Conservation (phyloP, 2,113 vertebrate species). For the Indicator indicator region DNA sequence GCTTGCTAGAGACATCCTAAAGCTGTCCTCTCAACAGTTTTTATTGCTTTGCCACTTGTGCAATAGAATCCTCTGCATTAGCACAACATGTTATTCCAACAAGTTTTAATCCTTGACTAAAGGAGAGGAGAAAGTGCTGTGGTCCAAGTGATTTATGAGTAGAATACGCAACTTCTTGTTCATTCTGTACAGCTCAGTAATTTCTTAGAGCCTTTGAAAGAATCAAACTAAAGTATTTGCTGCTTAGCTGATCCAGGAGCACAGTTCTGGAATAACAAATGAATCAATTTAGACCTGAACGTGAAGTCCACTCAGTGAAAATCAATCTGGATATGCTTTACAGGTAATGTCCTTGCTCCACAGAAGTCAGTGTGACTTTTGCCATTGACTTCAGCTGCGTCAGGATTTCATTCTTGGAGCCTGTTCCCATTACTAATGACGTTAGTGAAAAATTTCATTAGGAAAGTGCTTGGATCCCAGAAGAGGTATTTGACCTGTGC, state of each 20-base stretch:
- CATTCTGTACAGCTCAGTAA: background rate
- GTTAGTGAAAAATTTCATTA: background rate
- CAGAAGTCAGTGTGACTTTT: background rate
- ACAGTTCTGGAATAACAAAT: conserved; percentile 14
- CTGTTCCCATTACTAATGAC: background rate
- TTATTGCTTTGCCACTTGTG: background rate
- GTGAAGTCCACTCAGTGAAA: background rate
- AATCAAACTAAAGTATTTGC: background rate
- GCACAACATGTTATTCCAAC: background rate
- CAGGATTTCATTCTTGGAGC: background rate
- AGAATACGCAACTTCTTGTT: background rate
- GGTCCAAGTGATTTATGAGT: conserved; percentile 28
- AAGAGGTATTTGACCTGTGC: background rate
- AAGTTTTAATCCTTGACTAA: conserved; percentile 24
- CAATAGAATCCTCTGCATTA: background rate
- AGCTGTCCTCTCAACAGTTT: conserved; percentile 1
- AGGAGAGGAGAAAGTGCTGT: background rate
- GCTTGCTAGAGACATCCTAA: background rate
- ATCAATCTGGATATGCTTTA: background rate
- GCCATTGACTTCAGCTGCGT: background rate
- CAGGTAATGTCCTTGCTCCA: background rate
- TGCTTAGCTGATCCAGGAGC: conserved; percentile 23
- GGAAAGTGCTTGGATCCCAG: background rate
- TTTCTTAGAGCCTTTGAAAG: conserved; percentile 23
- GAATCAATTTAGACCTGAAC: conserved; percentile 3